phyloP scores from a whole-genome alignment of 2,888 invertebrate species.

The Gastrophysa polygoni region DNA sequence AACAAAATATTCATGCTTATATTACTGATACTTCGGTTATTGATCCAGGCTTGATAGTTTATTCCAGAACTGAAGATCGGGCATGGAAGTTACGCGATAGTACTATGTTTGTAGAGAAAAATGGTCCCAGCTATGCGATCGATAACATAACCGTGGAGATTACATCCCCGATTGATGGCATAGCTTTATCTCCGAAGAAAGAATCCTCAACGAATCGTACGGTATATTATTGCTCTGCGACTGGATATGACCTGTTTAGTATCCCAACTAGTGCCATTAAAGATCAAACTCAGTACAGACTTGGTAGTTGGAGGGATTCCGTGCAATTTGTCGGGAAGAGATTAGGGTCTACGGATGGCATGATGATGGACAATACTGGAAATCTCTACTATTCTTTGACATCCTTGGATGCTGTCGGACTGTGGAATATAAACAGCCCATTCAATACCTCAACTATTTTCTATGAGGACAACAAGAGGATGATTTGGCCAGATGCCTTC shows the following conservation, averaged over 20 bases:
- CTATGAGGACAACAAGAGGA: slow-evolving; percentile 66
- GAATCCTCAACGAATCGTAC: slow-evolving; percentile 25
- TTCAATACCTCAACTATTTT: slow-evolving; percentile 58
- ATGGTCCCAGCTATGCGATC: slow-evolving; percentile 66
- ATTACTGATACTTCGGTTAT: slow-evolving; percentile 71
- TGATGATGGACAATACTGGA: slow-evolving; percentile 72
- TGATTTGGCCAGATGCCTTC: slow-evolving; percentile 75
- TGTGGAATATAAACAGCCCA: slow-evolving; percentile 68
- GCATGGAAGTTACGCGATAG: slow-evolving; percentile 74
- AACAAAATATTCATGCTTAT: slow-evolving; percentile 65
- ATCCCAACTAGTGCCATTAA: slow-evolving; percentile 61
- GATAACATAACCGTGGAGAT: slow-evolving; percentile 59
- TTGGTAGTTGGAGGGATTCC: slow-evolving; percentile 44
- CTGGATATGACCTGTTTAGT: slow-evolving; percentile 61
- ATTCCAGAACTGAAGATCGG: slow-evolving; percentile 66
- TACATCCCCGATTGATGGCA: slow-evolving; percentile 70
- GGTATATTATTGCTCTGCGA: slow-evolving; percentile 48
- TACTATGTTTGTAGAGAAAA: slow-evolving; percentile 67
- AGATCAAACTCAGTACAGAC: slow-evolving; percentile 22
- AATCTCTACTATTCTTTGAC: slow-evolving; percentile 71
- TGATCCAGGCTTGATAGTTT: slow-evolving; percentile 75
- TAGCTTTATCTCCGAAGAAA: slow-evolving; percentile 67
- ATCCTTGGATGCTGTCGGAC: slow-evolving; percentile 70
- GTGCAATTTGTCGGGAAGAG: slow-evolving; percentile 56
- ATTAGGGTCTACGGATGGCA: slow-evolving; percentile 71